Evolutionary conservation across 2,797 vertebrate genomes (phyloP), one percentile per base, ranked within the genome.

Genomic region (Siniperca obscura): DNA sequence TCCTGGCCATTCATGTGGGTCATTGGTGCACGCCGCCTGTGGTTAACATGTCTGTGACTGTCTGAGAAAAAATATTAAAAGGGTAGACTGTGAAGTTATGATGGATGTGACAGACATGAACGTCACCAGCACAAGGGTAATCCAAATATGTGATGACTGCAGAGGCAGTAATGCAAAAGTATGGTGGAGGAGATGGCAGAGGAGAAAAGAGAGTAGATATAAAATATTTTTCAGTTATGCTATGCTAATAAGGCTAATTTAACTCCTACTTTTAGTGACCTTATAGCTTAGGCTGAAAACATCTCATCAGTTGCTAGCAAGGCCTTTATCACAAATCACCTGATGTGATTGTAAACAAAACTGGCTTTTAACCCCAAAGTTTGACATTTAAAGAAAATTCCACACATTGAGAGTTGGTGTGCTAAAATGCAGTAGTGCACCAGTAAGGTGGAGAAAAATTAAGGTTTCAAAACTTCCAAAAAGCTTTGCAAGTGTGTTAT

Each of bases 1-100:
- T 95, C 87, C 80, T 50, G 50, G 42, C 34, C 78, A 36, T 68
- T 76, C 80, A 87, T 89, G 75, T 92, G 88, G 90, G 90, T 93
- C 88, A 91, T 17, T 38, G 52, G 76, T 53, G 82, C 62, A 73
- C n/a, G 3, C 64, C 59, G 25, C 64, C 62, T 69, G 70, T 40
- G 5, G 7, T 83, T 74, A 82, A 73, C 52, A 59, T 53, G 65
- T 83, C 79, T 78, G 67, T 38, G 40, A 72, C 55, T 60, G n/a
- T 34, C 50, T 22, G 46, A 27, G 2, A 0, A 38, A 36, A 25
- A 46, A 38, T 44, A 9, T 21, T 19, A 6, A 80, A 70, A 76
- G n/a, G n/a, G 27, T 42, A 64, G 48, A 74, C 1, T 7, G 12
- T n/a, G 40, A 50, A 7, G 16, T 48, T n/a, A 36, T 34, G 53